Percentiles rank a stretch among this genome's conserved stretches.
Evolutionary conservation across 2,113 vertebrate species (phyloP).

Genomic region (Corvus moneduloides): DNA sequence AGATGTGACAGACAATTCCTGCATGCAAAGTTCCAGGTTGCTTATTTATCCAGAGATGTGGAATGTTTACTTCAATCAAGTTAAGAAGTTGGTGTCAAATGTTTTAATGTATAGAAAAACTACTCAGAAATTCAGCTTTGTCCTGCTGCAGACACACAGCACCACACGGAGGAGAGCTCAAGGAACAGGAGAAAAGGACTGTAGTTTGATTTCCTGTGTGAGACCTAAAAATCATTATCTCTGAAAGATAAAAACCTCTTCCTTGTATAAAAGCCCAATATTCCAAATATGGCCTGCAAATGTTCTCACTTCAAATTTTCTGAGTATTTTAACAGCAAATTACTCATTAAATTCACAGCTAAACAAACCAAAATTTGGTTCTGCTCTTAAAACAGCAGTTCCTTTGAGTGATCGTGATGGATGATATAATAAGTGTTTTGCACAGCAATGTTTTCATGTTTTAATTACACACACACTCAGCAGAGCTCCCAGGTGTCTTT

Average conservation of each 20-base stretch:
- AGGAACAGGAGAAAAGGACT: not conserved
- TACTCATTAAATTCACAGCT: not conserved
- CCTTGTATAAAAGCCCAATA: not conserved
- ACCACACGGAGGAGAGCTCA: conserved; percentile 52
- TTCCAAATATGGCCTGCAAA: not conserved
- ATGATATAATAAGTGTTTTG: not conserved
- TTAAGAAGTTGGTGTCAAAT: not conserved
- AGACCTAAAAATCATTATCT: not conserved
- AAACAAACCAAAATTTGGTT: not conserved
- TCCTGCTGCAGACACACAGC: conserved; percentile 43
- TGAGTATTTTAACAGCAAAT: conserved; percentile 13
- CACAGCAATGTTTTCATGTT: not conserved
- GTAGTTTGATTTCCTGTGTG: not conserved
- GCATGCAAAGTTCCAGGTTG: not conserved
- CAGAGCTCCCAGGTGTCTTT: not conserved
- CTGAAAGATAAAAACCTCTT: not conserved
- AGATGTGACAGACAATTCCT: not conserved
- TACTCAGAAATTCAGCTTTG: not conserved
- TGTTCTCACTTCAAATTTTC: not conserved
- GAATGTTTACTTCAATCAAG: conserved; percentile 1
- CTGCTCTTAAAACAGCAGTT: not conserved
- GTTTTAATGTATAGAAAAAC: not conserved
- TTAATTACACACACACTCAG: not conserved
- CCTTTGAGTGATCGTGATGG: not conserved
- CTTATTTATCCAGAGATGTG: conserved; percentile 5